These are phyloP conservation scores for Thyatira batis DNA, from an alignment of 2,888 invertebrate species.

Conservation along the genomic window DNA sequence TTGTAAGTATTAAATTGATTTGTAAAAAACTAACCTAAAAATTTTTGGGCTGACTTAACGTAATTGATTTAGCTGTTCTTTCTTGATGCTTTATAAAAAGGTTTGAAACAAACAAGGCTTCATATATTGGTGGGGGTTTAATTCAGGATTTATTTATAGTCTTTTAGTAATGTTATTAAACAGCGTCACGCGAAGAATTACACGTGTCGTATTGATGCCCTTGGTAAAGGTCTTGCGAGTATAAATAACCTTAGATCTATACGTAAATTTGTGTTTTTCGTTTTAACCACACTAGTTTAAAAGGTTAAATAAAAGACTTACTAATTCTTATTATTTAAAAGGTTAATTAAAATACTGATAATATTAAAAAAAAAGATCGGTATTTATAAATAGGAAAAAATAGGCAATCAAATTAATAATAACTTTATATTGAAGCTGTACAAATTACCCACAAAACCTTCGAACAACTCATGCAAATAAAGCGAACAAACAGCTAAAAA, in stretches of 20 bases:
- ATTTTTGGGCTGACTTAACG: slow-evolving; percentile 19
- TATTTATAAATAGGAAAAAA: too few species aligned
- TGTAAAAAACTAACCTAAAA: slow-evolving; percentile 29
- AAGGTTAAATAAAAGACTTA: too few species aligned
- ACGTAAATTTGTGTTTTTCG: too few species aligned
- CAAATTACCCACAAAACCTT: neutral
- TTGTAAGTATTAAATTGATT: neutral
- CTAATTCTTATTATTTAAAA: too few species aligned
- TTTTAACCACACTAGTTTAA: too few species aligned
- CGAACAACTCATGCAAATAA: neutral
- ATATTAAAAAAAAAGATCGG: too few species aligned
- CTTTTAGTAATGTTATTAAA: neutral
- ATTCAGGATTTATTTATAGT: neutral
- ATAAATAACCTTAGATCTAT: too few species aligned
- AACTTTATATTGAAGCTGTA: too few species aligned
- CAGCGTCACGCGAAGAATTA: neutral
- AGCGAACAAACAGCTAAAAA: neutral
- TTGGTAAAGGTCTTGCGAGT: neutral
- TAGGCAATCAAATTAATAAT: too few species aligned
- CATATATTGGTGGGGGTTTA: neutral
- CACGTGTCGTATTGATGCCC: neutral
- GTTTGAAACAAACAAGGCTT: neutral
- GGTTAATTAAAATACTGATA: too few species aligned
- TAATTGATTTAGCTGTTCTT: slow-evolving; percentile 32
- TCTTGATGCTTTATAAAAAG: slow-evolving; percentile 16